A percentile compares a stretch with the other conserved stretches of the same genome.
phyloP scores from a whole-genome alignment of 2,113 vertebrate genomes.

The Picathartes gymnocephalus region DNA sequence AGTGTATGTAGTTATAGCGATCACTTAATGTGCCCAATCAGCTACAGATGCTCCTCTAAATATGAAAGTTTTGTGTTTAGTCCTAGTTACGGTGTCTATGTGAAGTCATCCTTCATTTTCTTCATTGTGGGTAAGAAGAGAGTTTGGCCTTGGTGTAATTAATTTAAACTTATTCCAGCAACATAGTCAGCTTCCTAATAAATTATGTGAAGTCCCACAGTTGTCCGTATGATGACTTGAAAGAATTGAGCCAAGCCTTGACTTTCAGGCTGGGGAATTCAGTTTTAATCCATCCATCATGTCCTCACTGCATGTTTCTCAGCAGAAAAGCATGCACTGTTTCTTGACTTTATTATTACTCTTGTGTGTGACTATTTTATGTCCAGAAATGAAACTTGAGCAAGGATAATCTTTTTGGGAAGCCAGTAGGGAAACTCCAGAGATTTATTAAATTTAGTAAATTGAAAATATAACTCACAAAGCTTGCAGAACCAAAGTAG shows the following conservation, averaged over 20 bases:
- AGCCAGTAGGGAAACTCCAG: background rate
- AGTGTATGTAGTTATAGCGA: rapidly evolving
- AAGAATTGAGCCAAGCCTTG: background rate
- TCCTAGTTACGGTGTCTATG: background rate
- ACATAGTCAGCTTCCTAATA: background rate
- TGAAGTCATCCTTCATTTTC: background rate
- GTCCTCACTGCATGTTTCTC: background rate
- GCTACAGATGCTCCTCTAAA: background rate
- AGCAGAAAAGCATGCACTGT: background rate
- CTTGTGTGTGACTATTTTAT: background rate
- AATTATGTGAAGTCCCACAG: background rate
- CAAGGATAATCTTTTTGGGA: background rate
- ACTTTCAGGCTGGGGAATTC: background rate
- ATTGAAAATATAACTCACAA: background rate
- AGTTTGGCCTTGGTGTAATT: background rate
- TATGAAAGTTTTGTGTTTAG: background rate
- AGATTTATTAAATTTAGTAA: background rate
- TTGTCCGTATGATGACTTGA: background rate
- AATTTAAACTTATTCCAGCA: background rate
- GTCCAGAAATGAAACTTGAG: background rate
- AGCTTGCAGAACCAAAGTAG: background rate
- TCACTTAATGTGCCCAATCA: background rate
- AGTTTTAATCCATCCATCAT: background rate
- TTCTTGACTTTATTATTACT: background rate
- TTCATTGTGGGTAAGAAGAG: background rate